These are phyloP conservation scores for Mesodorylaimus sp. DNA, from an alignment of 2,888 invertebrate species.

Conservation along the genomic window DNA sequence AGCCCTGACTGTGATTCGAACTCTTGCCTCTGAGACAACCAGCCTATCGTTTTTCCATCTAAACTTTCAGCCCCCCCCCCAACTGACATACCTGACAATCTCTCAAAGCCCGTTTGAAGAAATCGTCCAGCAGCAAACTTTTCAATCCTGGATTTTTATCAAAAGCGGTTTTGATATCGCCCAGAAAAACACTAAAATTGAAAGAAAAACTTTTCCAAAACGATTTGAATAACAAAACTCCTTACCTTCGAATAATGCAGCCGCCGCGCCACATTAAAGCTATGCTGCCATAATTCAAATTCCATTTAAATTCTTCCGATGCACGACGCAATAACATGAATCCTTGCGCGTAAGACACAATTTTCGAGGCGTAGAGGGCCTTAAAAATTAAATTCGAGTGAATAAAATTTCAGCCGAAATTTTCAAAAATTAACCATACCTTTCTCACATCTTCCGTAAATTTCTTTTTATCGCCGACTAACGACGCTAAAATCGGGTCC, in stretches of 20 bases:
- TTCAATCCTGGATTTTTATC: constrained; percentile 63
- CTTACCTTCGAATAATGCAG: constrained; percentile 80
- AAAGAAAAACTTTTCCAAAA: constrained; percentile 6
- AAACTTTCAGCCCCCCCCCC: too few species aligned
- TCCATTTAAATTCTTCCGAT: constrained; percentile 74
- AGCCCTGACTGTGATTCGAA: too few species aligned
- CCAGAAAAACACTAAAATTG: constrained; percentile 51
- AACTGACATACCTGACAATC: constrained; percentile 54
- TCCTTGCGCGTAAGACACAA: constrained; percentile 92
- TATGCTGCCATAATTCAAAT: constrained; percentile 86
- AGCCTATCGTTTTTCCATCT: too few species aligned
- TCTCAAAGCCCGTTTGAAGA: constrained; percentile 66
- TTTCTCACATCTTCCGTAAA: constrained; percentile 73
- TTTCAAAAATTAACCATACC: constrained; percentile 40
- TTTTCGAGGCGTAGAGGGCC: constrained; percentile 90
- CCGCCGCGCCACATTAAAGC: constrained; percentile 99
- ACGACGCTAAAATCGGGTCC: constrained; percentile 49
- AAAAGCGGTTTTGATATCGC: constrained; percentile 79
- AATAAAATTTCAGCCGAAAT: not conserved
- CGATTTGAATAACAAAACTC: constrained; percentile 11
- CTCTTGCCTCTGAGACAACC: too few species aligned
- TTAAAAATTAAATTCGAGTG: too few species aligned
- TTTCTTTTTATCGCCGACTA: constrained; percentile 72
- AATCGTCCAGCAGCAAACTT: constrained; percentile 75
- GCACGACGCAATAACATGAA: constrained; percentile 39